Evolutionary conservation across 2,888 invertebrate species (phyloP), one percentile per base, ranked within the genome.

Genomic region (Philhelius pedissequus): DNA sequence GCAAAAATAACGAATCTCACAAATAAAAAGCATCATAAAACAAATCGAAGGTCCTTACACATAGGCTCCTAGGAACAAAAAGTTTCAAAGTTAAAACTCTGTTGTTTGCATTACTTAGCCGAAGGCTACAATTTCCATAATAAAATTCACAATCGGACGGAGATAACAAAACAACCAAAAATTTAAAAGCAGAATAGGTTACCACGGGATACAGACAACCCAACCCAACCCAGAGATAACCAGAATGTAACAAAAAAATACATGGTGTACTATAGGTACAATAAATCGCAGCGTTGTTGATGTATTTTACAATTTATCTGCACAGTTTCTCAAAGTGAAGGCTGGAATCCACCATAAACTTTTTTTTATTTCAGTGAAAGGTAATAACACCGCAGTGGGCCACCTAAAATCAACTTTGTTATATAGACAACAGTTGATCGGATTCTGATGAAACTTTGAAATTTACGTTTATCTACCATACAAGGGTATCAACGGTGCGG

Each of bases 361-460:
- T 38, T 4, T 27, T 20, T 38, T 22, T 11, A 27, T 38, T 62
- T n/a, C 56, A 11, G 27, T n/a, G 11, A 40, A 56, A 83, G 74
- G 56, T 83, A 79, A 74, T 56, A 83, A 74, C 68, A 74, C 68
- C 78, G 22, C 78, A 82, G 64, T 30, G 74, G 43, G 64, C 69
- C 7, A 32, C 48, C 79, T 64, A 78, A 83, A 83, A 83, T 70
- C 83, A 74, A 79, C 83, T 83, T 74, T 74, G 79, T 83, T 69
- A 35, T 69, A 35, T 32, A 74, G 83, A 79, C 79, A 83, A 74
- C 60, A 74, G 62, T 62, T 69, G 83, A 83, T 83, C 83, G 83
- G 83, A 79, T 83, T 79, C 64, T 83, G 79, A 79, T 74, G 69
- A 79, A 78, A 79, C 56, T 83, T 83, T 74, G 50, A 54, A 48